Percentiles rank a stretch among this genome's conserved stretches.
These are phyloP conservation scores for Acleris emargana DNA, from an alignment of 2,888 invertebrate genomes.

Conservation along the genomic window DNA sequence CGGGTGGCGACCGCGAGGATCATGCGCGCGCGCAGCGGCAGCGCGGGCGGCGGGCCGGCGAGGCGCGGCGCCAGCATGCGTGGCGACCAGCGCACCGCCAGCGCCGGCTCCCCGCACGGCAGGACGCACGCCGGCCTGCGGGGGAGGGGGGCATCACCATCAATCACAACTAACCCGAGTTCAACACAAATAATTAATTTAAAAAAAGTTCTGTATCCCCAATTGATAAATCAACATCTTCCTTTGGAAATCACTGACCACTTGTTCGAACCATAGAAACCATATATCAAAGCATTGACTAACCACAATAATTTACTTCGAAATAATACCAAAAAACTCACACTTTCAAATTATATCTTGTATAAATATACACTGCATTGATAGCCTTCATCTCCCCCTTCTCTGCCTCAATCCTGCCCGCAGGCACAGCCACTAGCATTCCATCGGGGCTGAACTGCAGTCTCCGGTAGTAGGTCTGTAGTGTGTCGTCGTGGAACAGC, in stretches of 20 bases:
- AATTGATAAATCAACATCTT: too few species aligned
- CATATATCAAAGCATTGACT: too few species aligned
- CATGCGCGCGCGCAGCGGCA: slow-evolving; percentile 89
- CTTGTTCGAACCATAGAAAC: too few species aligned
- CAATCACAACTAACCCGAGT: too few species aligned
- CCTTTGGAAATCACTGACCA: too few species aligned
- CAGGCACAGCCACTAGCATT: slow-evolving; percentile 93
- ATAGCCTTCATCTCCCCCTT: slow-evolving; percentile 84
- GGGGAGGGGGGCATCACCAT: too few species aligned
- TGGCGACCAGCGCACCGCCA: slow-evolving; percentile 93
- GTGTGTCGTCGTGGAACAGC: slow-evolving; percentile 95
- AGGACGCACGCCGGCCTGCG: slow-evolving; percentile 90
- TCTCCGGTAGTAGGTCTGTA: slow-evolving; percentile 96
- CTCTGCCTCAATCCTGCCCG: slow-evolving; percentile 91
- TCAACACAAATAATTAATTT: too few species aligned
- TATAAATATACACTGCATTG: slow-evolving; percentile 84
- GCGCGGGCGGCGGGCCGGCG: slow-evolving; percentile 80
- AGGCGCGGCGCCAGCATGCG: slow-evolving; percentile 84
- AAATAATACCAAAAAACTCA: slow-evolving; percentile 55
- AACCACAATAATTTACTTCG: not conserved
- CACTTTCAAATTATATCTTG: slow-evolving; percentile 85
- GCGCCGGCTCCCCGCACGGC: slow-evolving; percentile 92
- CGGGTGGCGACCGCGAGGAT: slow-evolving; percentile 96
- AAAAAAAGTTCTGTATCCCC: too few species aligned
- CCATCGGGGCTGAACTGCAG: slow-evolving; percentile 97